Conservation (phyloP, 2,113 vertebrate species). For the Uria lomvia region DNA sequence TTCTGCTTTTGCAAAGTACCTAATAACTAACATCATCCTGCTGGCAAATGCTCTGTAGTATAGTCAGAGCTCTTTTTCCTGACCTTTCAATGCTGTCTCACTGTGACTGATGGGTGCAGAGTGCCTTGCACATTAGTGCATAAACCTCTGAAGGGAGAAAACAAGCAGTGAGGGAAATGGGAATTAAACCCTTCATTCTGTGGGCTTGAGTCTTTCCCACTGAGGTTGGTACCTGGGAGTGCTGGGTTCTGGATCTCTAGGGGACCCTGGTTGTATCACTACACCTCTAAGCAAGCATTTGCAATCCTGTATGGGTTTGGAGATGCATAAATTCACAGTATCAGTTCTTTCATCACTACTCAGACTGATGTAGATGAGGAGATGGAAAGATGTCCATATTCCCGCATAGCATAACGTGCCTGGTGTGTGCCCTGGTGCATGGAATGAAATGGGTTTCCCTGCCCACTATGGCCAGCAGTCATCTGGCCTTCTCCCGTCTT, state of each 20-base stretch:
- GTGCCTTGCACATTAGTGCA: neutral
- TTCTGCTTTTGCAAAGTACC: slow-evolving; percentile 3
- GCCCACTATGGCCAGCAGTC: neutral
- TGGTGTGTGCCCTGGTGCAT: neutral
- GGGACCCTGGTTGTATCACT: neutral
- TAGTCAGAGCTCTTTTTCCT: neutral
- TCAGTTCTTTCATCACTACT: neutral
- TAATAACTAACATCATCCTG: neutral
- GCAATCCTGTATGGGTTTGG: neutral
- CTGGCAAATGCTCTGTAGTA: neutral
- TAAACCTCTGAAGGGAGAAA: neutral
- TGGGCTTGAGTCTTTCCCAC: neutral
- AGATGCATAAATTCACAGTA: neutral
- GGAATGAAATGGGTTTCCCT: neutral
- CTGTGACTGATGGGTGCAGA: neutral
- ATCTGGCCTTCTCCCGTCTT: neutral
- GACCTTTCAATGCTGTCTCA: neutral
- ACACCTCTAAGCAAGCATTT: neutral
- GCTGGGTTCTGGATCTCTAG: neutral
- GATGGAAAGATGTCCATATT: neutral
- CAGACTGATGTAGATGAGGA: neutral
- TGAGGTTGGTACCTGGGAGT: neutral
- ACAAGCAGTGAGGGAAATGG: neutral
- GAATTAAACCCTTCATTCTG: neutral
- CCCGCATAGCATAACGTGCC: neutral